Percentiles rank a stretch among this genome's conserved stretches.
These are phyloP conservation scores for Araneus ventricosus DNA, from an alignment of 1,140 invertebrate genomes.

Conservation along the genomic window DNA sequence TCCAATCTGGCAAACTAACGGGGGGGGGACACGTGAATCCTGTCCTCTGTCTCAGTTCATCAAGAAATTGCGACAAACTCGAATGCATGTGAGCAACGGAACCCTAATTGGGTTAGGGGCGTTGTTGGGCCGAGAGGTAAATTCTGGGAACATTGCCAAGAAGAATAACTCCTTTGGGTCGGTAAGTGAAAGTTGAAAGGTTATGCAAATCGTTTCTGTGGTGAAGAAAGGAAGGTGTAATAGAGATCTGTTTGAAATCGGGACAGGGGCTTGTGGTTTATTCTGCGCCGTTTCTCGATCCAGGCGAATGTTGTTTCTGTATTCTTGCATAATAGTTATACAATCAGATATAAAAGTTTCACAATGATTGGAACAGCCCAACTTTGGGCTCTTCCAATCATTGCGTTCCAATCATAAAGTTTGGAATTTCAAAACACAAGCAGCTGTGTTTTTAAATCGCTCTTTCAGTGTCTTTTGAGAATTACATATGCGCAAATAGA, in stretches of 20 bases:
- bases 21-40: not conserved
- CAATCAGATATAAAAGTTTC: no score
- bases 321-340: not conserved
- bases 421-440: no score
- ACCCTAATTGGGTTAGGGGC: not conserved
- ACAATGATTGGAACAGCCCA: no score
- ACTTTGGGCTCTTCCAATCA: no score
- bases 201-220: not conserved
- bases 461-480: no score
- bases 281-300: not conserved
- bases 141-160: not conserved
- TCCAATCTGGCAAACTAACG: not conserved
- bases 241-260: not conserved
- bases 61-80: not conserved
- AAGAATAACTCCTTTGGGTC: not conserved
- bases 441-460: no score
- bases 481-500: no score
- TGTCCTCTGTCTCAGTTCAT: not conserved
- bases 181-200: constrained; percentile 1
- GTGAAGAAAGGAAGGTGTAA: not conserved
- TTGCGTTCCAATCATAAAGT: no score
- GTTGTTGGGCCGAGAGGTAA: not conserved
- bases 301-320: not conserved
- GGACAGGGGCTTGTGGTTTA: not conserved
- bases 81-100: not conserved